These are phyloP conservation scores for Gastrophryne carolinensis DNA, from an alignment of 2,797 vertebrate genomes.

Conservation along the genomic window DNA sequence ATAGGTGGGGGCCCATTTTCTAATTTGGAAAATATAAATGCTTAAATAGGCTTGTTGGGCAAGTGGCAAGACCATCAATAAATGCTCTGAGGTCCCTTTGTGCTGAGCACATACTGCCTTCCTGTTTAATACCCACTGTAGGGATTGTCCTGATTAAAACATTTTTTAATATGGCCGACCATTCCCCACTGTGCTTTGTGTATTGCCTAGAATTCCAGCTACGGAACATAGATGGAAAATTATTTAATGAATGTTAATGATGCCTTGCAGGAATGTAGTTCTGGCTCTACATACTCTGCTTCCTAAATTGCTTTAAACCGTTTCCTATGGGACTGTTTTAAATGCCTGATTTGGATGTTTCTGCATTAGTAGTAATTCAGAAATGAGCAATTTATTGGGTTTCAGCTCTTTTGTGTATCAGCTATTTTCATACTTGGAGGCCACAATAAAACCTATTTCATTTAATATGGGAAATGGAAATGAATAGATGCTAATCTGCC, in stretches of 20 bases:
- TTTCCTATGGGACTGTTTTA: conserved; percentile 38
- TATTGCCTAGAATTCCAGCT: not conserved
- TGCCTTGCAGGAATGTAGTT: conserved; percentile 25
- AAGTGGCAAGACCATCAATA: too few species aligned
- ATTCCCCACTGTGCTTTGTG: not conserved
- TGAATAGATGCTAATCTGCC: conserved; percentile 17
- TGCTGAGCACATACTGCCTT: not conserved
- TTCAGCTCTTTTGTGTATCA: not conserved
- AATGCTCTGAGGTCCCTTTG: too few species aligned
- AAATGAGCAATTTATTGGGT: conserved; percentile 1
- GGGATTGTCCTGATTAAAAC: not conserved
- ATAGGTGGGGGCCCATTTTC: too few species aligned
- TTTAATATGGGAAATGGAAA: conserved; percentile 21
- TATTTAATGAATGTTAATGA: conserved; percentile 32
- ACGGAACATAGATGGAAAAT: conserved; percentile 27
- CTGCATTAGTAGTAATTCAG: not conserved
- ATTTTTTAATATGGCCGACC: not conserved
- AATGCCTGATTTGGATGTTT: conserved; percentile 2
- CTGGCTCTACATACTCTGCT: conserved; percentile 19
- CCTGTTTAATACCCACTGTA: not conserved
- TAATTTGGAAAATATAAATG: too few species aligned
- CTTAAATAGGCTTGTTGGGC: too few species aligned
- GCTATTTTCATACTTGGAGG: not conserved
- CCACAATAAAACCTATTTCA: conserved; percentile 8
- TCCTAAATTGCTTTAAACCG: conserved; percentile 29